Percentiles rank a stretch among this genome's conserved stretches.
phyloP scores from a whole-genome alignment of 2,888 invertebrate genomes.

The Oxytorus armatus region DNA sequence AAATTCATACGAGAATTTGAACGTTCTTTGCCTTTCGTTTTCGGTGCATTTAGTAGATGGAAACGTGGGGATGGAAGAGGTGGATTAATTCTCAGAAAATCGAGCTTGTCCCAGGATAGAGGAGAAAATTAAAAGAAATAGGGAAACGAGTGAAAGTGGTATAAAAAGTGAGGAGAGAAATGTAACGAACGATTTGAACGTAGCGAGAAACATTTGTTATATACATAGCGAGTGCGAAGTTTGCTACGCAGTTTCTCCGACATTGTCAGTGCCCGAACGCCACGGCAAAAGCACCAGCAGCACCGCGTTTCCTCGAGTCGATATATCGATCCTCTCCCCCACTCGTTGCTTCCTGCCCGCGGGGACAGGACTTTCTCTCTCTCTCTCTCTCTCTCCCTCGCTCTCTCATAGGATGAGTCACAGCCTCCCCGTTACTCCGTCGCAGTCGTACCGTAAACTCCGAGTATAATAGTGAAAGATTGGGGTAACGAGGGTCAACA shows the following conservation, averaged over 20 bases:
- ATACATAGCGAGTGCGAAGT: conserved; percentile 67
- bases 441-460: conserved; percentile 55
- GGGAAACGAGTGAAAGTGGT: neutral
- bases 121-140: neutral
- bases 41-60: too few relatives aligned
- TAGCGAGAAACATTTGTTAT: conserved; percentile 1
- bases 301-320: conserved; percentile 80
- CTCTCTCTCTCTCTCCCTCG: conserved; percentile 72
- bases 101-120: neutral
- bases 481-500: conserved; percentile 34
- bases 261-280: conserved; percentile 71
- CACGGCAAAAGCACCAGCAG: conserved; percentile 45
- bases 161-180: neutral
- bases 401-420: conserved; percentile 84
- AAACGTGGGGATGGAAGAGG: too few relatives aligned
- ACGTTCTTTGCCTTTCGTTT: neutral
- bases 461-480: neutral
- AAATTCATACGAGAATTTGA: conserved; percentile 33
- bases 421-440: conserved; percentile 81
- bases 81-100: conserved; percentile 1
- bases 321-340: conserved; percentile 84
- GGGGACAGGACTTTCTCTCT: conserved; percentile 81
- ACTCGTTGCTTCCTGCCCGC: conserved; percentile 83
- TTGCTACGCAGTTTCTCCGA: conserved; percentile 81
- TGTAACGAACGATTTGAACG: conserved; percentile 26